These are phyloP conservation scores for Dendronephthya gigantea DNA, from an alignment of 64 coral and sea anemone species.

Conservation along the genomic window DNA sequence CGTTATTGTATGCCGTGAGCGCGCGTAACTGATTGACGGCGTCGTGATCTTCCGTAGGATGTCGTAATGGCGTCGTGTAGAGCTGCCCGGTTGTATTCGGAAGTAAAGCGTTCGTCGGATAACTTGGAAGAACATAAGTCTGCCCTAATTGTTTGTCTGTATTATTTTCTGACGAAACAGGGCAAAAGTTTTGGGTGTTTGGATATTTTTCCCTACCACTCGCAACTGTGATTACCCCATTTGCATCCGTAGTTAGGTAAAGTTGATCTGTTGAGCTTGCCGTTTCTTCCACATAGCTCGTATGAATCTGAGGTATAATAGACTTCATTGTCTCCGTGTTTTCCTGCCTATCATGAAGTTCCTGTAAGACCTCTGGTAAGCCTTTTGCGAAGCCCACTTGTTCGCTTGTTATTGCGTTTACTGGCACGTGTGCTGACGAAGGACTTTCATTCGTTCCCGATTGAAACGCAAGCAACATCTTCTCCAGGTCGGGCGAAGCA, in stretches of 20 bases:
- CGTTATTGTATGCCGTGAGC: conserved; percentile 5
- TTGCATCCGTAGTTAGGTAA: not conserved
- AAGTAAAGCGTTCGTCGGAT: not conserved
- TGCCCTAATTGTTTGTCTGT: not conserved
- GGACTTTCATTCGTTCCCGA: not conserved
- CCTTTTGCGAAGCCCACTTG: not conserved
- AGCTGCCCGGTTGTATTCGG: not conserved
- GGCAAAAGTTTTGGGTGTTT: not conserved
- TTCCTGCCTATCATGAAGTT: not conserved
- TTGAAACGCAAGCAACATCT: conserved; percentile 13
- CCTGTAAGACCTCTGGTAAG: not conserved
- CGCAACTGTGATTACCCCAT: not conserved
- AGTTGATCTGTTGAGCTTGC: not conserved
- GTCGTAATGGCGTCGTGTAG: not conserved
- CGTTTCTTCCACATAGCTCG: not conserved
- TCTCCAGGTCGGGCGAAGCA: not conserved
- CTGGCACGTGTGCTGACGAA: not conserved
- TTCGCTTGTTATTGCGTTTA: not conserved
- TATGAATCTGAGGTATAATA: not conserved
- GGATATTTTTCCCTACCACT: not conserved
- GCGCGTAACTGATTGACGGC: not conserved
- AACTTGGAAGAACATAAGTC: conserved; percentile 1
- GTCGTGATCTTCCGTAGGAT: not conserved
- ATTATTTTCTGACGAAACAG: not conserved
- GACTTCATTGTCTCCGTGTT: not conserved